Conservation (phyloP, 1,140 invertebrate genomes). For the Brachionus angularis region DNA sequence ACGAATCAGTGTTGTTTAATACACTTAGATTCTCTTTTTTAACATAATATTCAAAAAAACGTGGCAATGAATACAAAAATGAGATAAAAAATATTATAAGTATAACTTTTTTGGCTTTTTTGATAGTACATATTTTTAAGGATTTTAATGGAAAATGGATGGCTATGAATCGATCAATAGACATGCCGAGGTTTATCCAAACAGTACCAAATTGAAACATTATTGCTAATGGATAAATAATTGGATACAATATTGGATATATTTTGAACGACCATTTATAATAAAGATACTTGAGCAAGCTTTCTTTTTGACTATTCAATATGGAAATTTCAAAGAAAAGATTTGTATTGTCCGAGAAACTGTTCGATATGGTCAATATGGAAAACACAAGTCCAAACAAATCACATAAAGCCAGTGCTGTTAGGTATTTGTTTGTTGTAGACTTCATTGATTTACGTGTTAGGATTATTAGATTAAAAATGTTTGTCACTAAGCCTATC, state of each 20-base stretch:
- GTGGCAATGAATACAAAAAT: constrained; percentile 46
- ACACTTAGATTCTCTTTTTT: not conserved
- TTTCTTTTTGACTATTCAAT: not conserved
- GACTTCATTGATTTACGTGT: constrained; percentile 52
- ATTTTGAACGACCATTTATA: constrained; percentile 10
- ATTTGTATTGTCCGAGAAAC: too few relatives aligned
- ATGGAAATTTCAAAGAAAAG: not conserved
- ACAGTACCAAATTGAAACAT: constrained; percentile 55
- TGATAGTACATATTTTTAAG: constrained; percentile 52
- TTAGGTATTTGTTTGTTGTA: constrained; percentile 56
- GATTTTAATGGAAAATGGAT: constrained; percentile 58
- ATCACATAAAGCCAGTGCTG: constrained; percentile 55
- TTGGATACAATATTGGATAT: constrained; percentile 33
- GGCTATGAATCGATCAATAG: constrained; percentile 58
- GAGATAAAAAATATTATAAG: not conserved
- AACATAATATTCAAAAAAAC: constrained; percentile 54
- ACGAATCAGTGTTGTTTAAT: constrained; percentile 15
- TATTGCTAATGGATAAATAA: constrained; percentile 45
- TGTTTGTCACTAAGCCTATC: constrained; percentile 54
- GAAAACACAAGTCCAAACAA: constrained; percentile 29
- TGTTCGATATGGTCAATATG: constrained; percentile 14
- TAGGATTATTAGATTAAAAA: constrained; percentile 53
- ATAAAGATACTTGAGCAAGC: too few relatives aligned
- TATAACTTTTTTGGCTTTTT: constrained; percentile 46
- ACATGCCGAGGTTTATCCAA: constrained; percentile 58